A percentile compares a stretch with the other conserved stretches of the same genome.
Evolutionary conservation across 2,888 invertebrate species (phyloP).

Genomic region (Ormyrus nitidulus): DNA sequence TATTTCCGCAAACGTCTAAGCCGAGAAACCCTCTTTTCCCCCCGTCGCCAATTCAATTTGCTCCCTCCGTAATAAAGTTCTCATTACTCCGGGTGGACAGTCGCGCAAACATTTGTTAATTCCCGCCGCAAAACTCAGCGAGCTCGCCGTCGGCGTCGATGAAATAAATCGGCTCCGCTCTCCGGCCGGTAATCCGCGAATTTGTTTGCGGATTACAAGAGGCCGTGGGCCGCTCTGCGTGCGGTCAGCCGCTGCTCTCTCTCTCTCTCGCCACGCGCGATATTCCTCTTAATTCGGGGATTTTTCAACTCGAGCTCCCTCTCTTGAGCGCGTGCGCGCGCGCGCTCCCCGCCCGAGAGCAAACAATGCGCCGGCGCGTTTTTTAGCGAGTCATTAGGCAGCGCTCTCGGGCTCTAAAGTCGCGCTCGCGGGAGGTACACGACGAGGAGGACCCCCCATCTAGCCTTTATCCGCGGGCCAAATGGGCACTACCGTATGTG

Average conservation of each 20-base stretch:
- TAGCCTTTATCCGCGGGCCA: slow-evolving; percentile 71
- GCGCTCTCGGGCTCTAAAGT: neutral
- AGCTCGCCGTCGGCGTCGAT: slow-evolving; percentile 60
- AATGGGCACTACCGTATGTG: slow-evolving; percentile 54
- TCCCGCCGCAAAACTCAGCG: slow-evolving; percentile 9
- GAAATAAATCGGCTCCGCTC: slow-evolving; percentile 73
- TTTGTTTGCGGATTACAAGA: slow-evolving; percentile 71
- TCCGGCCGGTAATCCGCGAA: slow-evolving; percentile 73
- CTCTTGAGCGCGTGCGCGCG: neutral
- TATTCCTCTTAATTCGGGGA: slow-evolving; percentile 38
- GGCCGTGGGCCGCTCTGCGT: slow-evolving; percentile 66
- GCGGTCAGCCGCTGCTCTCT: slow-evolving; percentile 67
- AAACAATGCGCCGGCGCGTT: slow-evolving; percentile 8
- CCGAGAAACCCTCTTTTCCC: no score
- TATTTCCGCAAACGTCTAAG: no score
- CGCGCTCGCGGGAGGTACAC: slow-evolving; percentile 12
- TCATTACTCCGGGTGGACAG: neutral
- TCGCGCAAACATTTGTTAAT: slow-evolving; percentile 30
- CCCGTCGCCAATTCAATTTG: no score
- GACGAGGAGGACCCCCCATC: slow-evolving; percentile 69
- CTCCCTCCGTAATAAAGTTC: no score
- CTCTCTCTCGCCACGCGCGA: neutral
- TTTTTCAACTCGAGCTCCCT: slow-evolving; percentile 42
- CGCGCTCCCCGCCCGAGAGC: neutral
- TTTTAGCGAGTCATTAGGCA: slow-evolving; percentile 56